A percentile compares a stretch with the other conserved stretches of the same genome.
Conservation (phyloP, 2,797 vertebrate genomes). For the Denticeps clupeoides region DNA sequence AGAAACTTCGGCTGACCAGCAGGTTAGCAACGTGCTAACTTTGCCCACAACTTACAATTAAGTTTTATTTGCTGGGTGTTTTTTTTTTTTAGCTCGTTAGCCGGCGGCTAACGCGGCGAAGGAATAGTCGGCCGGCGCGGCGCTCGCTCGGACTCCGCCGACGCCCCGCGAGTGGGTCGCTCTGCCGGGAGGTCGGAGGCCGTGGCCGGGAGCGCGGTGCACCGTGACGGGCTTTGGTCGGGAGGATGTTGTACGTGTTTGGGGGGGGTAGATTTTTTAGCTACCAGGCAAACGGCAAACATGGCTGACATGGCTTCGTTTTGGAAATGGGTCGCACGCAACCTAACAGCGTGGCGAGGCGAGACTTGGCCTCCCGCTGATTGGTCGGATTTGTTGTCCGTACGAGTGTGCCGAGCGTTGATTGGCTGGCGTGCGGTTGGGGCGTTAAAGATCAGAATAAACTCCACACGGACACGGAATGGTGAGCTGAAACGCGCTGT, state of each 20-base stretch:
- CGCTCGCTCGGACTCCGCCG: too few relatives aligned
- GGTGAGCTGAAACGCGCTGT: neutral
- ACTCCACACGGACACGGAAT: neutral
- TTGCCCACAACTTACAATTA: too few relatives aligned
- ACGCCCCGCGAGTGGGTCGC: too few relatives aligned
- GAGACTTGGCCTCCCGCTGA: slow-evolving; percentile 27
- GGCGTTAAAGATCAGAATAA: slow-evolving; percentile 17
- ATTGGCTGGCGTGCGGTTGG: slow-evolving; percentile 45
- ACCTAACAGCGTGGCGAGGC: slow-evolving; percentile 29
- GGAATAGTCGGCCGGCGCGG: too few relatives aligned
- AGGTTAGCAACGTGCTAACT: too few relatives aligned
- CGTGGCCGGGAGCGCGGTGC: too few relatives aligned
- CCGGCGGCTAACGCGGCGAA: too few relatives aligned
- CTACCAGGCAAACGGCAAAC: slow-evolving; percentile 51
- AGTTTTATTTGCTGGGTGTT: too few relatives aligned
- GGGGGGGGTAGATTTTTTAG: slow-evolving; percentile 18
- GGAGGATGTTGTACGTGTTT: neutral
- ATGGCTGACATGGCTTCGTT: slow-evolving; percentile 74
- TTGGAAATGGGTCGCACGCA: slow-evolving; percentile 47
- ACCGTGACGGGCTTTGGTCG: neutral
- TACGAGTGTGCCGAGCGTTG: slow-evolving; percentile 21
- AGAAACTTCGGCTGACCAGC: too few relatives aligned
- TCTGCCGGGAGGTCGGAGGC: too few relatives aligned
- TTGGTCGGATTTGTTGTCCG: slow-evolving; percentile 39
- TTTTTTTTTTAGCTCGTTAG: too few relatives aligned